phyloP scores from a whole-genome alignment of 2,797 vertebrate genomes.

The Stomatorhinus walkeri region DNA sequence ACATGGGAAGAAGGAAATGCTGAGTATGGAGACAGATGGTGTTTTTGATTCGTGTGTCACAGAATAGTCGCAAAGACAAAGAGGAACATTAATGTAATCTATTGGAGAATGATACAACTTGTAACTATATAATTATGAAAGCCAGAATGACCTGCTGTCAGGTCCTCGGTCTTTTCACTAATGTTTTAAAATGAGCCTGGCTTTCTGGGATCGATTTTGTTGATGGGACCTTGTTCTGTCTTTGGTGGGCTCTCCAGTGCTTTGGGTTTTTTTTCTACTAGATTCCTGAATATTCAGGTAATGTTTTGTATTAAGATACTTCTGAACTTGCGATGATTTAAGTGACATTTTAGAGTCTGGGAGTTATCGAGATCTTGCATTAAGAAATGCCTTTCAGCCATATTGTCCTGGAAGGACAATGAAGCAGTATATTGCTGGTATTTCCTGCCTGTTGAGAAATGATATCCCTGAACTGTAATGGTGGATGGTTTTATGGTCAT shows the following conservation, averaged over 20 bases:
- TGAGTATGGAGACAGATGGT: constrained; percentile 22
- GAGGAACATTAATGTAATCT: constrained; percentile 55
- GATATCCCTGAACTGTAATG: constrained; percentile 2
- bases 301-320: background rate
- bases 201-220: background rate
- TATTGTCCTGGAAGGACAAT: background rate
- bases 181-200: background rate
- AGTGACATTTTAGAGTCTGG: background rate
- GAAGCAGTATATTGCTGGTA: background rate
- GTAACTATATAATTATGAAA: constrained; percentile 25
- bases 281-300: background rate
- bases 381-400: background rate
- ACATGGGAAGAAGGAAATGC: background rate
- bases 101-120: constrained; percentile 53
- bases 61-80: constrained; percentile 42
- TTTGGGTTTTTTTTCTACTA: background rate
- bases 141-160: background rate
- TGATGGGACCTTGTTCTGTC: background rate
- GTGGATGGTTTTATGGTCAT: background rate
- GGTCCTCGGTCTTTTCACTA: background rate
- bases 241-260: background rate
- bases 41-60: constrained; percentile 33
- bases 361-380: background rate
- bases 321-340: background rate
- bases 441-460: background rate